Percentiles rank a stretch among this genome's conserved stretches.
These are phyloP conservation scores for Adrianichthys oophorus DNA, from an alignment of 2,797 vertebrate species.

Conservation along the genomic window DNA sequence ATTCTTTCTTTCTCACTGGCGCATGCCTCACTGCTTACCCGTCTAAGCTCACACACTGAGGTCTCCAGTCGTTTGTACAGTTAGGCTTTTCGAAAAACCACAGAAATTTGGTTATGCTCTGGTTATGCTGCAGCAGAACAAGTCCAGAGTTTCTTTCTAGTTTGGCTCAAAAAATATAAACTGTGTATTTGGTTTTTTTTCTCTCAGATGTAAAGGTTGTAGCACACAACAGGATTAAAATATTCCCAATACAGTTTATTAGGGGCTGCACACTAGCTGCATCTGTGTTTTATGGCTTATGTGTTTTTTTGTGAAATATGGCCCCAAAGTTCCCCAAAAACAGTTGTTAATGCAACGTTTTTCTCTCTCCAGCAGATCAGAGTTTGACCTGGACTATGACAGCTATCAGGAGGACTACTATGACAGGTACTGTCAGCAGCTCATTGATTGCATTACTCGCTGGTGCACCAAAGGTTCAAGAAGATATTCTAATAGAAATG, in stretches of 20 bases:
- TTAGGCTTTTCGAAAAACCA: slow-evolving; percentile 66
- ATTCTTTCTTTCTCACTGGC: slow-evolving; percentile 5
- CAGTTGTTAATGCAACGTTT: no score
- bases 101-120: slow-evolving; percentile 44
- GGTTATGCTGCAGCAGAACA: slow-evolving; percentile 59
- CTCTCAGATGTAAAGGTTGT: slow-evolving; percentile 61
- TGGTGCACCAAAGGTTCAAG: slow-evolving; percentile 32
- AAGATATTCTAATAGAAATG: slow-evolving; percentile 2
- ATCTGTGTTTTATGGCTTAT: no score
- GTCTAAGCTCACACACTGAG: slow-evolving; percentile 25
- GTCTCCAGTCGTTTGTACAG: slow-evolving; percentile 45
- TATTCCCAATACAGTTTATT: slow-evolving; percentile 6
- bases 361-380: slow-evolving; percentile 63
- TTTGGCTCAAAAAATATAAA: slow-evolving; percentile 61
- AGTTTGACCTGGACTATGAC: slow-evolving; percentile 80
- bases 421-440: slow-evolving; percentile 77
- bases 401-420: slow-evolving; percentile 81
- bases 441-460: slow-evolving; percentile 39
- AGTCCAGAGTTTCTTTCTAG: slow-evolving; percentile 64
- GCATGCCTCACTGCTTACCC: slow-evolving; percentile 29
- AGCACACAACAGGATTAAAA: slow-evolving; percentile 23
- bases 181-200: slow-evolving; percentile 37
- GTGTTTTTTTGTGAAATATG: no score
- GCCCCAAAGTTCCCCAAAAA: no score
- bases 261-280: no score